Base-by-base conservation (phyloP, 2,113 vertebrate species). In the Oostethus manadensis region DNA sequence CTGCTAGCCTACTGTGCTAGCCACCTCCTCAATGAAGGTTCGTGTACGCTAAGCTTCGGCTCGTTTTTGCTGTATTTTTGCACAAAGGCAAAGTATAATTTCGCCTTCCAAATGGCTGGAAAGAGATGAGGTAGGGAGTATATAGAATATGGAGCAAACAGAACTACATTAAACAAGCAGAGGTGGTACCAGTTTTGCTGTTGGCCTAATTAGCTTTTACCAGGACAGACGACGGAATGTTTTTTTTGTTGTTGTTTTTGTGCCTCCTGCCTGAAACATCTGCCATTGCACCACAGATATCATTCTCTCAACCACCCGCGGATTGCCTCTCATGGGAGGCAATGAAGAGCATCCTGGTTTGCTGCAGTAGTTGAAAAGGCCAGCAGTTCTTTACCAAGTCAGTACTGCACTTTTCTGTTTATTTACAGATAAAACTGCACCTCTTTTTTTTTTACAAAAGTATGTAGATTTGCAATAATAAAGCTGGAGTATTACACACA, bases 251-350 rank as follows among this genome's bases (percentile, higher is more conserved):
- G n/a, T n/a, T n/a, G n/a, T n/a, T n/a, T n/a, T n/a, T n/a, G n/a
- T n/a, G 9, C 35, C 35, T 11, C 35, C 35, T 38, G 35, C 3
- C 35, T 38, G 35, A 10, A 38, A 42, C n/a, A 42, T 4, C 2
- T 10, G 11, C 0, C 13, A 42, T 42, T 42, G 38, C 38, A 6
- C 38, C 38, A 42, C 38, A 42, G 13, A 33, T 21, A 55, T 38
- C 21, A n/a, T 54, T 71, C 16, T 71, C 10, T 13, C 10, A 42
- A 42, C 38, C 14, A 42, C 14, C 44, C 29, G 8, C 23, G 66
- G 62, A 50, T 51, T 63, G 66, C 58, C 54, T 79, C 77, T 76
- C 65, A 74, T 80, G 74, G 80, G 71, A 73, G 68, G 61, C 26
- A 55, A 67, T 79, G 77, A 75, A 60, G 64, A 78, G 54, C 58